These are phyloP conservation scores for Sinhomidia bicolor DNA, from an alignment of 2,888 invertebrate species.

Conservation along the genomic window DNA sequence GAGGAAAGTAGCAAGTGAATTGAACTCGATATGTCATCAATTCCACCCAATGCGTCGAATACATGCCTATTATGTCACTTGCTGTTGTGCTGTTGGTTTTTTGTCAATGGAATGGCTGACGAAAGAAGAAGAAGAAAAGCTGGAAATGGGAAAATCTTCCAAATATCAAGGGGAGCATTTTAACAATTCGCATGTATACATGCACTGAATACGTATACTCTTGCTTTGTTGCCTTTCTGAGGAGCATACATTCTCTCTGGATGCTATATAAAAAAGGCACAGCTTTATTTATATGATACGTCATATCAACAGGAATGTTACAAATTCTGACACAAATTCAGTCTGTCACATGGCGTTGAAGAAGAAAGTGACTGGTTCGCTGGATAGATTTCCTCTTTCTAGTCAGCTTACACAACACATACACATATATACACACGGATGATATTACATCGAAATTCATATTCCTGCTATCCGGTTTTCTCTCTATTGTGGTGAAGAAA, in stretches of 20 bases:
- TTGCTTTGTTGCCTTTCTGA: background rate
- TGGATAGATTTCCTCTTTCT: constrained; percentile 41
- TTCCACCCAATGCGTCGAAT: constrained; percentile 34
- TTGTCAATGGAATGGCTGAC: background rate
- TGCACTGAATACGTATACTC: background rate
- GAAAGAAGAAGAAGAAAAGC: background rate
- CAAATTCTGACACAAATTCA: constrained; percentile 66
- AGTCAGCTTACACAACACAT: background rate
- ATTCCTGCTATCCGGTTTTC: background rate
- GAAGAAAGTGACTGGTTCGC: background rate
- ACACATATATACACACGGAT: too few relatives aligned
- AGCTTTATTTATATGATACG: background rate
- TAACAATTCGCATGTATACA: constrained; percentile 10
- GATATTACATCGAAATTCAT: background rate
- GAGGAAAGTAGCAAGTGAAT: constrained; percentile 43
- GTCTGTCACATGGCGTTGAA: constrained; percentile 36
- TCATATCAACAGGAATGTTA: constrained; percentile 38
- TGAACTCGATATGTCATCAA: constrained; percentile 69
- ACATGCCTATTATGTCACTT: constrained; percentile 5
- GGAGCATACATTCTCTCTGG: background rate
- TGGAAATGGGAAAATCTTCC: constrained; percentile 2
- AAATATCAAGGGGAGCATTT: constrained; percentile 17
- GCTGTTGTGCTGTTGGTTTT: background rate
- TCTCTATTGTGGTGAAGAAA: background rate
- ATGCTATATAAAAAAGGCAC: background rate